A percentile compares a stretch with the other conserved stretches of the same genome.
phyloP scores from a whole-genome alignment of 1,140 invertebrate genomes.

The Amyelois transitella region DNA sequence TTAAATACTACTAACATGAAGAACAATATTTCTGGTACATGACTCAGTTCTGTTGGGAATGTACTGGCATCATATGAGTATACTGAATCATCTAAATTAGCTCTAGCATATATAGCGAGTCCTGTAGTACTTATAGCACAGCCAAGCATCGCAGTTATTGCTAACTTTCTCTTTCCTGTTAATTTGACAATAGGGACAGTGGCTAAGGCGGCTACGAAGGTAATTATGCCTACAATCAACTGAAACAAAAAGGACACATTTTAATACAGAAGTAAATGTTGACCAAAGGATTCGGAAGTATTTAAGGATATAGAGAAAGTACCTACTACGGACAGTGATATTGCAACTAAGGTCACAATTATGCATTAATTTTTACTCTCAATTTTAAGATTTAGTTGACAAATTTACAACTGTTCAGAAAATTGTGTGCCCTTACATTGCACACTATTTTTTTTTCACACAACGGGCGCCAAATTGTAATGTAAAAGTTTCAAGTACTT shows the following conservation, averaged over 20 bases:
- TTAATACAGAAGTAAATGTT: too few species aligned
- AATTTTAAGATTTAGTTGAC: too few species aligned
- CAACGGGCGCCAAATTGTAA: too few species aligned
- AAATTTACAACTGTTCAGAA: too few species aligned
- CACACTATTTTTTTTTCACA: too few species aligned
- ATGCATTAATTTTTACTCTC: too few species aligned
- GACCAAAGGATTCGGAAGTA: too few species aligned
- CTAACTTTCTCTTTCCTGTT: conserved; percentile 57
- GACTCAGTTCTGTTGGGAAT: conserved; percentile 43
- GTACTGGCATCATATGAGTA: conserved; percentile 49
- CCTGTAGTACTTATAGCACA: conserved; percentile 30
- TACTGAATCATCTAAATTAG: conserved; percentile 30
- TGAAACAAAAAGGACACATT: conserved; percentile 27
- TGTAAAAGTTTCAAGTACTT: too few species aligned
- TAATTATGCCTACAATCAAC: conserved; percentile 60
- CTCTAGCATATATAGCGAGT: conserved; percentile 42
- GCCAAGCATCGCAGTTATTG: conserved; percentile 34
- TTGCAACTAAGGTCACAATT: too few species aligned
- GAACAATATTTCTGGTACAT: conserved; percentile 41
- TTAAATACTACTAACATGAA: conserved; percentile 45
- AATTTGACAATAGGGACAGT: conserved; percentile 74
- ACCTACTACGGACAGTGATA: too few species aligned
- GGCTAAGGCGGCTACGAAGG: conserved; percentile 39
- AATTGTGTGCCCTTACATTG: too few species aligned
- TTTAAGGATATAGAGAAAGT: too few species aligned